phyloP scores from a whole-genome alignment of 2,113 vertebrate genomes.

The Galemys pyrenaicus region DNA sequence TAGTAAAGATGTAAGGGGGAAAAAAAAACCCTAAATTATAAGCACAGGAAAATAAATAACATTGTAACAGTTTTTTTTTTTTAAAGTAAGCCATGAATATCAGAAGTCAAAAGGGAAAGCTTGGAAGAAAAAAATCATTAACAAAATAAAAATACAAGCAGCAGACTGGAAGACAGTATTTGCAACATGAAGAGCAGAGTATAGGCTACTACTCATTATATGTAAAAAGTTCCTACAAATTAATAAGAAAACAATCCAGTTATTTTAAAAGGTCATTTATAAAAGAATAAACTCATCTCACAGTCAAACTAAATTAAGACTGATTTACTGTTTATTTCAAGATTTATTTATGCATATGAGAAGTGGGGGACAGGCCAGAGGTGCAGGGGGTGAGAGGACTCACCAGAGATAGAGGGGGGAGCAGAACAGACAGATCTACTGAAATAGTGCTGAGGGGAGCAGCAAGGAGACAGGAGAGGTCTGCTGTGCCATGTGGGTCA shows the following conservation, averaged over 20 bases:
- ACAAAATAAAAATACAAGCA: slow-evolving; percentile 25
- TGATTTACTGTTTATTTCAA: neutral
- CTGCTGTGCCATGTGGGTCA: no score
- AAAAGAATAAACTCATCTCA: slow-evolving; percentile 34
- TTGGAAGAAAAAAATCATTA: neutral
- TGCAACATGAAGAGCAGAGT: neutral
- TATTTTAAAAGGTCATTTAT: slow-evolving; percentile 38
- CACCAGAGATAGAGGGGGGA: no score
- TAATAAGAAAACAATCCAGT: neutral
- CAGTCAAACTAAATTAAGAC: slow-evolving; percentile 20
- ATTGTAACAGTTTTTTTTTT: neutral
- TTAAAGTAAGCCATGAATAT: neutral
- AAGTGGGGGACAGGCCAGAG: no score
- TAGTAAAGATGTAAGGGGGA: neutral
- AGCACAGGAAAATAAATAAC: neutral
- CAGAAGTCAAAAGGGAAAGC: neutral
- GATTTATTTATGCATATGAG: no score
- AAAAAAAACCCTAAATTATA: neutral
- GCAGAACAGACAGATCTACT: no score
- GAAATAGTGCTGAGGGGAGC: no score
- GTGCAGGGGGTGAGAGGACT: no score
- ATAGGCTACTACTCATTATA: neutral
- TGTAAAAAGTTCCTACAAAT: neutral
- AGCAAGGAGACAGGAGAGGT: no score
- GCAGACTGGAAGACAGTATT: slow-evolving; percentile 5